phyloP scores from a whole-genome alignment of 2,113 vertebrate genomes.

The Herpetotheres cachinnans region DNA sequence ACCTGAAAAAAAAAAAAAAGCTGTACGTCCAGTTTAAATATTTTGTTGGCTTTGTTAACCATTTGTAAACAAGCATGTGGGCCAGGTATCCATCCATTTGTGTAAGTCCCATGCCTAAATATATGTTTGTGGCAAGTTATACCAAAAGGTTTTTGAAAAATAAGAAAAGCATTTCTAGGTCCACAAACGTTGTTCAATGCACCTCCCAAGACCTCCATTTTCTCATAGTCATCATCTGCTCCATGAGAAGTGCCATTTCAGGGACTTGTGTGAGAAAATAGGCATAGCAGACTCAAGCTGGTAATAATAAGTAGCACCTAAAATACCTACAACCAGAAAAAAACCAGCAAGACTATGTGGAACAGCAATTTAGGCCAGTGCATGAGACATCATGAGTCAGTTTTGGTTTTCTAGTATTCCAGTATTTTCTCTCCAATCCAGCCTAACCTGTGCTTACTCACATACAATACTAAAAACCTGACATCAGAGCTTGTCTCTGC shows the following conservation, averaged over 20 bases:
- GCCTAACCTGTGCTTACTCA: background rate
- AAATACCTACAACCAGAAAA: background rate
- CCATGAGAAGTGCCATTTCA: background rate
- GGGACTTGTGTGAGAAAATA: background rate
- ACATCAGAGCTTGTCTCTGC: background rate
- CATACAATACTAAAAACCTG: background rate
- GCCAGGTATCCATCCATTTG: background rate
- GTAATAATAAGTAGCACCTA: background rate
- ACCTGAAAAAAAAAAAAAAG: background rate
- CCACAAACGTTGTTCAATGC: background rate
- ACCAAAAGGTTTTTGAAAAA: background rate
- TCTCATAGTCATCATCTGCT: background rate
- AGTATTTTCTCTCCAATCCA: background rate
- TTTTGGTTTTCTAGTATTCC: background rate
- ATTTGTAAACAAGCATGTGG: background rate
- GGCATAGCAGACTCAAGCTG: background rate
- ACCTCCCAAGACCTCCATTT: background rate
- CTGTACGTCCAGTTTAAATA: background rate
- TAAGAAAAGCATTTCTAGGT: background rate
- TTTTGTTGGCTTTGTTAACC: background rate
- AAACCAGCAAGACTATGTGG: fast-evolving
- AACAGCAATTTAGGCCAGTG: background rate
- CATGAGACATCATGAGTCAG: background rate
- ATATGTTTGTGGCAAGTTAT: background rate
- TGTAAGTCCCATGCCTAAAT: background rate